Evolutionary conservation across 2,113 vertebrate species (phyloP).

Genomic region (Probosciger aterrimus): DNA sequence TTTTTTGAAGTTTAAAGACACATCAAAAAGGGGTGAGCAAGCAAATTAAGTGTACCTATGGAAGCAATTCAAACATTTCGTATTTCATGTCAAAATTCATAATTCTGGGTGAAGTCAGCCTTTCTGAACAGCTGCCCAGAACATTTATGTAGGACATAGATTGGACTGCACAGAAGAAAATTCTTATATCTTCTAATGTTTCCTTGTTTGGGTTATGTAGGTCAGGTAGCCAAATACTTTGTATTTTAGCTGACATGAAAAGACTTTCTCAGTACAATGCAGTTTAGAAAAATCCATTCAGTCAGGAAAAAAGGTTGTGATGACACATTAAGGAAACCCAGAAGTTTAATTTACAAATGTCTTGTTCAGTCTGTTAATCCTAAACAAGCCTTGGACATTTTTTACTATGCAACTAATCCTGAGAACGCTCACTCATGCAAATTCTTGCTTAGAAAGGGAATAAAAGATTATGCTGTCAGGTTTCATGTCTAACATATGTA

Average conservation of each 20-base stretch:
- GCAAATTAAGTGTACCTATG: not conserved
- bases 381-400: conserved; percentile 21
- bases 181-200: not conserved
- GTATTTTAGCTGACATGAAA: not conserved
- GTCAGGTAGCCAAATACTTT: conserved; percentile 1
- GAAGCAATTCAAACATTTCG: not conserved
- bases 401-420: conserved; percentile 19
- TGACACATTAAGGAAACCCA: not conserved
- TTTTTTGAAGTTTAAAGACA: not conserved
- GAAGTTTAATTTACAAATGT: conserved; percentile 7
- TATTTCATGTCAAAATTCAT: not conserved
- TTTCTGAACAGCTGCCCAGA: not conserved
- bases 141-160: not conserved
- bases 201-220: conserved; percentile 6
- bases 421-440: conserved; percentile 7
- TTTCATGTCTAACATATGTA: not conserved
- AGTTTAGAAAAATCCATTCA: conserved; percentile 37
- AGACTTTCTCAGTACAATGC: not conserved
- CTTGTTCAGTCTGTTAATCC: conserved; percentile 37
- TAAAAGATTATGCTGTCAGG: conserved; percentile 17
- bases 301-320: not conserved
- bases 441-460: conserved; percentile 13
- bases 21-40: not conserved
- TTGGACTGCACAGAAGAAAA: not conserved
- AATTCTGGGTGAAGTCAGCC: not conserved